Evolutionary conservation across 2,888 invertebrate genomes (phyloP).

Genomic region (Lottia scabra): DNA sequence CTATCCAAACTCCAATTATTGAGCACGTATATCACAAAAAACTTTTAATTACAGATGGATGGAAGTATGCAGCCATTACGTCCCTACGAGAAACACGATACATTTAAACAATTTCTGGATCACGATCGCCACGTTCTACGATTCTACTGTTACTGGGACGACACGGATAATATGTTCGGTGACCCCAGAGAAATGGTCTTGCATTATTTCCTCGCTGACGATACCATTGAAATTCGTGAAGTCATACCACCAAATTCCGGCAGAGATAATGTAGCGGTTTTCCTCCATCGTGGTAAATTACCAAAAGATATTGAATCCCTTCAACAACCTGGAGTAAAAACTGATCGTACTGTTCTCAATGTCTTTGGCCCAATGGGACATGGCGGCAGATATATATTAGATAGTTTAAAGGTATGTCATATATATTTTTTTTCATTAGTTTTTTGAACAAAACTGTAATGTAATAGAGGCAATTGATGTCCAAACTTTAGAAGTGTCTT

Average conservation of each 20-base stretch:
- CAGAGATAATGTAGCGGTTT: constrained; percentile 78
- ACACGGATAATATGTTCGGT: constrained; percentile 82
- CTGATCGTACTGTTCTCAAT: constrained; percentile 69
- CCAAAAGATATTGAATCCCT: constrained; percentile 77
- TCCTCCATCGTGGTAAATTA: constrained; percentile 81
- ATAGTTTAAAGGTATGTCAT: constrained; percentile 65
- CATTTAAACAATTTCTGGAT: constrained; percentile 84
- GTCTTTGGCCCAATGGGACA: constrained; percentile 69
- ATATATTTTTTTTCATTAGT: too few relatives aligned
- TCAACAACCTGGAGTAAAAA: constrained; percentile 64
- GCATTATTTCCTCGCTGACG: constrained; percentile 87
- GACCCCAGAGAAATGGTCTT: constrained; percentile 83
- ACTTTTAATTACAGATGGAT: constrained; percentile 56
- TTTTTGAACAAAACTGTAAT: too few relatives aligned
- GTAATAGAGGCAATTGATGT: too few relatives aligned
- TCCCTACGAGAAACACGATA: constrained; percentile 70
- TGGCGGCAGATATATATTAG: constrained; percentile 68
- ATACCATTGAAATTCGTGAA: constrained; percentile 90
- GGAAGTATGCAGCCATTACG: constrained; percentile 68
- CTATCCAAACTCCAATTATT: neutral
- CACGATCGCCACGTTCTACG: constrained; percentile 80
- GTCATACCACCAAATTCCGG: constrained; percentile 77
- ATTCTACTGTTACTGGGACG: constrained; percentile 92
- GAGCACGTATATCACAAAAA: too few relatives aligned
- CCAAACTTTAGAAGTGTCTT: too few relatives aligned